Percentiles rank a stretch among this genome's conserved stretches.
These are phyloP conservation scores for Ursus arctos DNA, from an alignment of 2,113 vertebrate genomes.

Conservation along the genomic window DNA sequence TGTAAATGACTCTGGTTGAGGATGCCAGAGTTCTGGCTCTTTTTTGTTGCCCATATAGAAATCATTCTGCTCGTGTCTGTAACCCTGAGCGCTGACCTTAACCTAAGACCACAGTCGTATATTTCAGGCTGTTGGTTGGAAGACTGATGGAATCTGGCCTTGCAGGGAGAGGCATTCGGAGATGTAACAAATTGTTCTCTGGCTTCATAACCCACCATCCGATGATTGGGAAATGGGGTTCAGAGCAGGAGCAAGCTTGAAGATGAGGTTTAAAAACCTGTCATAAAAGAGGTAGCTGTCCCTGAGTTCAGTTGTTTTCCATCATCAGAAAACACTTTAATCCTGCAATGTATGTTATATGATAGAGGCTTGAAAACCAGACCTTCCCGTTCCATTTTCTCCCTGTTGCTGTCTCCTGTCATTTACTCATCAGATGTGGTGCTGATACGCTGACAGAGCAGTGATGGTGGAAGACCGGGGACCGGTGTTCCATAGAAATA, in stretches of 20 bases:
- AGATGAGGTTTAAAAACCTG: conserved; percentile 45
- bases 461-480: background rate
- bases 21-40: background rate
- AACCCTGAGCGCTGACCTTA: conserved; percentile 46
- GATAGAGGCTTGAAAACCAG: background rate
- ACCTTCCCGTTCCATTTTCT: background rate
- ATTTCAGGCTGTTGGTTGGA: conserved; percentile 60
- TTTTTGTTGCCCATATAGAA: background rate
- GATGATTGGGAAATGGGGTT: conserved; percentile 59
- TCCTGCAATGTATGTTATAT: background rate
- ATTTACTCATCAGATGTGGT: background rate
- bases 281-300: conserved; percentile 34
- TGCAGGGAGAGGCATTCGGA: conserved; percentile 42
- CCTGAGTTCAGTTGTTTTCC: background rate
- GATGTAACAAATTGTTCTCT: conserved; percentile 62
- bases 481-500: background rate
- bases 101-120: conserved; percentile 14
- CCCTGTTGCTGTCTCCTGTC: background rate
- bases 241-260: background rate
- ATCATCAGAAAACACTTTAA: background rate
- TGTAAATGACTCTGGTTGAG: background rate
- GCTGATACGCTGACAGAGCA: background rate
- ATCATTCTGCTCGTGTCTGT: background rate
- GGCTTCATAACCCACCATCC: background rate
- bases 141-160: conserved; percentile 58